A percentile compares a stretch with the other conserved stretches of the same genome.
Conservation (phyloP, 2,113 vertebrate species). For the Bubalus kerabau region DNA sequence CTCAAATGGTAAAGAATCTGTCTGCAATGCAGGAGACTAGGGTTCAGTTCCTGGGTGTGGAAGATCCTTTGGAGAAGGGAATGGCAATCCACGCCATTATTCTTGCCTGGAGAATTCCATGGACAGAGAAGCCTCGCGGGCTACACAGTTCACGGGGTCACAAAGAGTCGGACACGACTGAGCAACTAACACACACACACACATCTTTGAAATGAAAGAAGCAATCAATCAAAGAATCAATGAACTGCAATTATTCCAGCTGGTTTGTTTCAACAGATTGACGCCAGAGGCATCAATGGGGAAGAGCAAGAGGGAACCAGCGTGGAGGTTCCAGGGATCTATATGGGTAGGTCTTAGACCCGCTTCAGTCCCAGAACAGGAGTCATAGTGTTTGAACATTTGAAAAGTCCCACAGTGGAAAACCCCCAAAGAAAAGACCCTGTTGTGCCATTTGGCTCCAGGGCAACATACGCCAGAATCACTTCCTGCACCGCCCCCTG, state of each 20-base stretch:
- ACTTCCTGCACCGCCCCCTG: conserved; percentile 9
- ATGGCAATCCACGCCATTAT: background rate
- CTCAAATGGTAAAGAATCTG: background rate
- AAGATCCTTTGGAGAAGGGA: background rate
- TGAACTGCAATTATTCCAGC: background rate
- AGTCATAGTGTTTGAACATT: background rate
- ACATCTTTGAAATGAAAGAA: background rate
- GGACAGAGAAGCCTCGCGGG: background rate
- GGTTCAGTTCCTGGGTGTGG: background rate
- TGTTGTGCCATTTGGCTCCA: background rate
- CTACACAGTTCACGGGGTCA: background rate
- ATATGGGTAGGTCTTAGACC: background rate
- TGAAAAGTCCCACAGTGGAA: background rate
- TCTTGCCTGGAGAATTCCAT: background rate
- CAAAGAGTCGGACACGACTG: background rate
- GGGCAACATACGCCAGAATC: background rate
- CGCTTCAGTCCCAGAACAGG: background rate
- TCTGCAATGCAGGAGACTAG: background rate
- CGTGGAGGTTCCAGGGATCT: background rate
- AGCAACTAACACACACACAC: background rate
- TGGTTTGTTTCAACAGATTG: background rate
- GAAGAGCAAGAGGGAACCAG: background rate
- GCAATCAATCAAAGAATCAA: background rate
- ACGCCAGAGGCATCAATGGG: background rate
- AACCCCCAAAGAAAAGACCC: conserved; percentile 4